Evolutionary conservation across 1,140 invertebrate genomes (phyloP), one percentile per base, ranked within the genome.

Genomic region (Aphaenogaster rudis): DNA sequence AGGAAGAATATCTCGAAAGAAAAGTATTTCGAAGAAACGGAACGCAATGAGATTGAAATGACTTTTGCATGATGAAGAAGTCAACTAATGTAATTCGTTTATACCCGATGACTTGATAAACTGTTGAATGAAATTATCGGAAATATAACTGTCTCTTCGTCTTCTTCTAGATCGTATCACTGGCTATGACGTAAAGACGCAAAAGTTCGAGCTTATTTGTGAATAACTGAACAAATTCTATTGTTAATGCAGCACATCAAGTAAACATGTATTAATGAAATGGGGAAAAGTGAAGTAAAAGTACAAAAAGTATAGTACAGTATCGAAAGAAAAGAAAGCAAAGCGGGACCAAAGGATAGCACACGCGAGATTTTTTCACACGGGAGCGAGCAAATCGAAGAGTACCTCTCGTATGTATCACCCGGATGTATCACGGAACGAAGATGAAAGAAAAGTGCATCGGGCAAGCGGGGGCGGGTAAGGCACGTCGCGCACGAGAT

Each of bases 381-480:
- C 7, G 54, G 15, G 33, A 71, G 63, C 36, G 15, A 69, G 8
- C 78, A 57, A 54, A 81, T 67, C 33, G 45, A 57, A 81, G 78
- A 59, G 42, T 76, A 74, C 66, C 80, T 84, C 54, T 74, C 13
- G 28, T 57, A 36, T 48, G 6, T 33, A 36, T 7, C 48, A 36
- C 11, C 48, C 86, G n/a, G 54, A 63, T 39, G 67, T 61, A 2
- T 71, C 64, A 77, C 67, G 72, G 69, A n/a, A 66, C 42, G 61
- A 61, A 57, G 77, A 28, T 74, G 86, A 87, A 48, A 81, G 71
- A 89, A 84, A 82, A 89, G 54, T 76, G 59, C 79, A 71, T 74
- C 57, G 71, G 77, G 54, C n/a, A 39, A 33, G 63, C 71, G 33
- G 63, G 11, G 39, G n/a, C 54, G 69, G 13, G 42, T 84, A 74